Evolutionary conservation across 1,140 invertebrate species (phyloP), one percentile per base, ranked within the genome.

Genomic region (Drosophila pachea): DNA sequence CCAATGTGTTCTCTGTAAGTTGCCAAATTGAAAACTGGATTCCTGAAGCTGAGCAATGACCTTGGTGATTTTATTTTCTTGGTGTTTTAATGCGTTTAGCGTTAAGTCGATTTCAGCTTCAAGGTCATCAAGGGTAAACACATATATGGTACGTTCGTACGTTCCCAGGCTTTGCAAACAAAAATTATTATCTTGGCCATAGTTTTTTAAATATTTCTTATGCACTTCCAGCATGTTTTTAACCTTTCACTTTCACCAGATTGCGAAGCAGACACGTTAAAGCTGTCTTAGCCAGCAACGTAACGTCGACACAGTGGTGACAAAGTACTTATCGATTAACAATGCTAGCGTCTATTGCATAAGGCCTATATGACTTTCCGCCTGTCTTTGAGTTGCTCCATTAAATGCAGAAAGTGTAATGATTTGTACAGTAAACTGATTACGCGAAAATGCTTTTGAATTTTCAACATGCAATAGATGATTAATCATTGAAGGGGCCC

Each of bases 261-360:
- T 6, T 14, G 7, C 45, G 48, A 55, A 43, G 48, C 45, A 61
- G 48, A 61, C 48, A 67, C 64, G 58, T 33, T 47, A 48, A 14
- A 53, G 42, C 35, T 47, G 56, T 60, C 61, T 52, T 69, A 60
- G 35, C 52, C 35, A 56, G 31, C 47, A 52, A 64, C 49, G 42
- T 33, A 7, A 12, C 11, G 4, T 52, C 40, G 42, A 55, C 40
- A 29, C 7, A 43, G 47, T 47, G 72, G 48, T 78, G 70, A 74
- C 78, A 78, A 74, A 16, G 49, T 65, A 63, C 63, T 73, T 73
- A 82, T 76, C 77, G 73, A 76, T 73, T 60, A 73, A 74, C 59
- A 53, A 50, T 38, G 53, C 42, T 66, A 48, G 49, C 36, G 14
- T 42, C 22, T 40, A 48, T 82, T 82, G 50, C 62, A 62, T 82